Evolutionary conservation across 2,797 vertebrate genomes (phyloP).

Genomic region (Gallinago nigripennis): DNA sequence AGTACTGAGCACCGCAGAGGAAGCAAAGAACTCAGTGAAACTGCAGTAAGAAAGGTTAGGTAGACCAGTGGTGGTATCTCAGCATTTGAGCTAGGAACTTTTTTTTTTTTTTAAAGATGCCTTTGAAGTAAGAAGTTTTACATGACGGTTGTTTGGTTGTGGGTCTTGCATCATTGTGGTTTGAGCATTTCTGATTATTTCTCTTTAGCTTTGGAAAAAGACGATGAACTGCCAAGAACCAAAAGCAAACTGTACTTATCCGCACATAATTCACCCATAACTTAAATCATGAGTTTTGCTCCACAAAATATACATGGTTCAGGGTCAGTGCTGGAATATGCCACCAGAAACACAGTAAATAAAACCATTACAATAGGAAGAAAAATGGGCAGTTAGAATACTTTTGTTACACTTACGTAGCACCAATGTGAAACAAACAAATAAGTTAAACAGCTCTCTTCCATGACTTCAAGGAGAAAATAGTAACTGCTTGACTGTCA

Average conservation of each 20-base stretch:
- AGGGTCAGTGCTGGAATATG: not conserved
- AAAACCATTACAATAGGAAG: not conserved
- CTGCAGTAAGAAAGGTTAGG: not conserved
- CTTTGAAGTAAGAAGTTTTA: not conserved
- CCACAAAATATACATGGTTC: conserved; percentile 19
- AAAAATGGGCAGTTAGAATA: not conserved
- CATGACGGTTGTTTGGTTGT: not conserved
- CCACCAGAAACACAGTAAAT: not conserved
- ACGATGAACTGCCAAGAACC: not conserved
- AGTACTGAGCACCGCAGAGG: not conserved
- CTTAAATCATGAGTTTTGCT: conserved; percentile 29
- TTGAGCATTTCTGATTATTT: not conserved
- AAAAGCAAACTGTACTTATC: conserved; percentile 28
- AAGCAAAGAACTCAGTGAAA: not conserved
- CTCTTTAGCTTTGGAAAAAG: conserved; percentile 24
- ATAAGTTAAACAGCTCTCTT: not conserved
- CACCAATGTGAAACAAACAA: not conserved
- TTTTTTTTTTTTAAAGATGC: not conserved
- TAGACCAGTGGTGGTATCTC: not conserved
- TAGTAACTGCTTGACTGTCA: not conserved
- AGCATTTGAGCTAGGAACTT: not conserved
- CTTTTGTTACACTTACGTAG: not conserved
- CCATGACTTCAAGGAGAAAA: not conserved
- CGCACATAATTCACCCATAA: not conserved
- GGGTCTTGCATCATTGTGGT: not conserved